phyloP scores from a whole-genome alignment of 2,113 vertebrate species.

The human region GRCh38 chr7:71325001-71325500 shows the following conservation, averaged over 20 bases:
- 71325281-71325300: background rate
- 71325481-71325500: background rate
- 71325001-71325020: background rate
- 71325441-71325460: background rate
- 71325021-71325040: background rate
- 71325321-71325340: background rate
- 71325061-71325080: background rate
- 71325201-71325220: background rate
- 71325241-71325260: too few relatives aligned
- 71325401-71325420: background rate
- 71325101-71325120: background rate
- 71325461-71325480: background rate
- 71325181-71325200: background rate
- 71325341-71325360: fast-evolving
- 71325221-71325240: background rate
- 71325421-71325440: background rate
- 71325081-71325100: background rate
- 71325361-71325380: background rate
- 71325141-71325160: background rate
- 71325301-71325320: background rate
- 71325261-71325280: background rate
- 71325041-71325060: background rate
- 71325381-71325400: background rate
- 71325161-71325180: background rate
- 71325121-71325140: background rate